A percentile compares a stretch with the other conserved stretches of the same genome.
phyloP scores from a whole-genome alignment of 2,797 vertebrate species.

The Parauchenoglanis ngamensis region DNA sequence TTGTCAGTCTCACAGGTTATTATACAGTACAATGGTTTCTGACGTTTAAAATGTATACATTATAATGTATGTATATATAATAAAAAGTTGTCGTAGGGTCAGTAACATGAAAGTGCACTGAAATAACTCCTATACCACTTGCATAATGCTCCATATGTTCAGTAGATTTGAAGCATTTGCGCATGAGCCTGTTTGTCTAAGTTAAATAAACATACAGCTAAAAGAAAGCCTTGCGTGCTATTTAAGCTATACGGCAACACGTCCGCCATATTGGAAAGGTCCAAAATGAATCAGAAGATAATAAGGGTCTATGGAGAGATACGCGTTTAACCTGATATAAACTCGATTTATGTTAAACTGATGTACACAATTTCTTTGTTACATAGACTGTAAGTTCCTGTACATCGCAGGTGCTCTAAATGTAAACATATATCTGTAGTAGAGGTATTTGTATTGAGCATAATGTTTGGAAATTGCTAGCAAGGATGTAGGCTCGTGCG shows the following conservation, averaged over 20 bases:
- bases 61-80: too few relatives aligned
- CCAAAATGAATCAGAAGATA: background rate
- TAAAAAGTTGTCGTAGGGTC: background rate
- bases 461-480: background rate
- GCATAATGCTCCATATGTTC: background rate
- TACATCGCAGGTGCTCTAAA: background rate
- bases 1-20: background rate
- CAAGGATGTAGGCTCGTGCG: background rate
- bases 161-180: background rate
- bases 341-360: background rate
- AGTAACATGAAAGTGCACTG: background rate
- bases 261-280: constrained; percentile 21
- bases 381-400: background rate
- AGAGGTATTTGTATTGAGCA: background rate
- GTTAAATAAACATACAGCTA: background rate
- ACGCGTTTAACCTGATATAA: background rate
- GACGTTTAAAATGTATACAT: background rate
- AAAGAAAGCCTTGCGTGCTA: background rate
- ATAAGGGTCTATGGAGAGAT: background rate
- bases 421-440: background rate
- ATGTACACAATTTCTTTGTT: background rate
- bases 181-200: background rate
- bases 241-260: background rate
- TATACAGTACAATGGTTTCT: background rate
- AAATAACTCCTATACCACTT: background rate